phyloP scores from a whole-genome alignment of 2,797 vertebrate genomes.

The Rhinogobio ventralis region DNA sequence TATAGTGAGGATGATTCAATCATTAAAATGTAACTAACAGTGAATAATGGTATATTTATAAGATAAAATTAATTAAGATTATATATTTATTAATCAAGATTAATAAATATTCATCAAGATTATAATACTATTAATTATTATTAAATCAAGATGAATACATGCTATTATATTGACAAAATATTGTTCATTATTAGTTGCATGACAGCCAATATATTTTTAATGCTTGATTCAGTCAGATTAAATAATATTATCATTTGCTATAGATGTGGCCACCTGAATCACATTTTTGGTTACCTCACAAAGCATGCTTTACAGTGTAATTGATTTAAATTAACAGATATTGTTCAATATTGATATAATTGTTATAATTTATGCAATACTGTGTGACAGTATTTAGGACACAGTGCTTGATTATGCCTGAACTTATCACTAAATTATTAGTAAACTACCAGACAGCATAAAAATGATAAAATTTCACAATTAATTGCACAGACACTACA shows the following conservation, averaged over 20 bases:
- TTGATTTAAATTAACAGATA: background rate
- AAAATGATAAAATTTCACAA: background rate
- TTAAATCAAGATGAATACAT: no score
- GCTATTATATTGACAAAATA: no score
- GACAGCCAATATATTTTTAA: no score
- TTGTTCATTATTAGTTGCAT: no score
- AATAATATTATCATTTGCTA: background rate
- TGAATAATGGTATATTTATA: no score
- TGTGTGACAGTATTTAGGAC: background rate
- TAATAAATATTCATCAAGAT: no score
- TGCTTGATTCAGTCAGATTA: background rate
- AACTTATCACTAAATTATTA: background rate
- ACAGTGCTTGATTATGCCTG: background rate
- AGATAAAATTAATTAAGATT: no score
- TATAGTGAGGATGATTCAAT: no score
- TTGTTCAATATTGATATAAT: background rate
- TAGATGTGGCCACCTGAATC: background rate
- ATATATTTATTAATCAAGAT: no score
- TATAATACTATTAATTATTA: no score
- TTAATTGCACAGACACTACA: background rate
- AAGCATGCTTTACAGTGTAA: background rate
- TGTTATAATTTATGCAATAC: background rate
- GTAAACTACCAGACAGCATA: background rate
- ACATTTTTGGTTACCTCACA: background rate
- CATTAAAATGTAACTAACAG: no score